phyloP scores from a whole-genome alignment of 2,113 vertebrate species.

The Nycticebus coucang region DNA sequence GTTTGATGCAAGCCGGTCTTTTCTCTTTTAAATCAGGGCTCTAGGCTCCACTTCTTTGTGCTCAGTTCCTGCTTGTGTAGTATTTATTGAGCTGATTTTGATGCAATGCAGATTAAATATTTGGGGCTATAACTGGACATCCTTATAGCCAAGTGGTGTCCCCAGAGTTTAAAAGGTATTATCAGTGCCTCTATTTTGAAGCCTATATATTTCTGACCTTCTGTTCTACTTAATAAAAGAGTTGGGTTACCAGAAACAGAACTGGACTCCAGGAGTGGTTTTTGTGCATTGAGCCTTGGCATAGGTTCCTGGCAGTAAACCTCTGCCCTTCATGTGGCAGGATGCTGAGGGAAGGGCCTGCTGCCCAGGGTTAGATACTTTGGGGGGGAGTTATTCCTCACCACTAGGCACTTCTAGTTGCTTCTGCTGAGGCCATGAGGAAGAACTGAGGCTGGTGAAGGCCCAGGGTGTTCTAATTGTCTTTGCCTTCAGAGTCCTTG shows the following conservation, averaged over 20 bases:
- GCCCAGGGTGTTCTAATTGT: background rate
- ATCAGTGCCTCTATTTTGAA: background rate
- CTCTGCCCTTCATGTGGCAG: background rate
- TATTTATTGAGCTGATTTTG: background rate
- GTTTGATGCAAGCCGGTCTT: background rate
- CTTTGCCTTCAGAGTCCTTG: background rate
- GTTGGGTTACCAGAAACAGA: background rate
- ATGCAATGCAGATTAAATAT: background rate
- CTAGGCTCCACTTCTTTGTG: background rate
- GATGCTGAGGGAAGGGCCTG: background rate
- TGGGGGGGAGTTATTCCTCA: background rate
- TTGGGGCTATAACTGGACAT: background rate
- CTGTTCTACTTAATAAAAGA: background rate
- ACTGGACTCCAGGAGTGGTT: background rate
- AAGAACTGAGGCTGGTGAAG: background rate
- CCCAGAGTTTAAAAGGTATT: background rate
- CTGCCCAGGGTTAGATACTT: background rate
- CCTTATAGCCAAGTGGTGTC: background rate
- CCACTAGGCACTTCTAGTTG: background rate
- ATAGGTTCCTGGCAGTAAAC: background rate
- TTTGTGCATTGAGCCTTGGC: background rate
- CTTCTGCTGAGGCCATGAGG: background rate
- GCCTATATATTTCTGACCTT: conserved; percentile 34
- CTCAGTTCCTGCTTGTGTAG: background rate
- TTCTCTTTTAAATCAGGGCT: background rate